Percentiles rank a stretch among this genome's conserved stretches.
Conservation (phyloP, 2,113 vertebrate genomes). For the Fukomys damarensis region DNA sequence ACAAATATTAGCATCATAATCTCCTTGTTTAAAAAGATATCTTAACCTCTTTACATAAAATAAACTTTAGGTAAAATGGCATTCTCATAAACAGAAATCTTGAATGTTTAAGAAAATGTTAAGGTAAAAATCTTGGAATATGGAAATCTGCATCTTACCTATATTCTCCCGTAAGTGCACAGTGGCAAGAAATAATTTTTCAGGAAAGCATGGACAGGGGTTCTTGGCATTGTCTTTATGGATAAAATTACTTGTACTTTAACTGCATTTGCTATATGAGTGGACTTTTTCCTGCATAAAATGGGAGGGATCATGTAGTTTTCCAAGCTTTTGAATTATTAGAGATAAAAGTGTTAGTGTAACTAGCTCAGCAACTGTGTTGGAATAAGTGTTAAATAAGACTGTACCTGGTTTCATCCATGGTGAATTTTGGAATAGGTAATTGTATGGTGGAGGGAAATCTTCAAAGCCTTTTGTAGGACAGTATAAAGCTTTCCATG, state of each 20-base stretch:
- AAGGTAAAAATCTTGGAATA: background rate
- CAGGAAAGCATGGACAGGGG: background rate
- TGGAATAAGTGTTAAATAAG: background rate
- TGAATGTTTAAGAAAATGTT: background rate
- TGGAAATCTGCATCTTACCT: background rate
- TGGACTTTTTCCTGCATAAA: background rate
- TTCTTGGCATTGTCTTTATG: background rate
- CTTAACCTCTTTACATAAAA: background rate
- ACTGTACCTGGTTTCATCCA: background rate
- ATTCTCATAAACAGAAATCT: background rate
- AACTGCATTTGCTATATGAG: background rate
- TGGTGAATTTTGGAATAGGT: background rate
- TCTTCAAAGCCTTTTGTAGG: background rate
- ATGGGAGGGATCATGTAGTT: background rate
- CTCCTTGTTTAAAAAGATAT: background rate
- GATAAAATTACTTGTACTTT: background rate
- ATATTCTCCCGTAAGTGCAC: background rate
- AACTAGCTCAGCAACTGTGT: background rate
- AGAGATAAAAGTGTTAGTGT: background rate
- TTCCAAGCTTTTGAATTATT: background rate
- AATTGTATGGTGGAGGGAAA: background rate
- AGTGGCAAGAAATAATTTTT: background rate
- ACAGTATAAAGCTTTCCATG: background rate
- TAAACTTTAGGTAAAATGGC: background rate
- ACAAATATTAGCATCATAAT: background rate